Evolutionary conservation across 92 coral and sea anemone species (phyloP), one percentile per base, ranked within the genome.

Genomic region (Palythoa heliodiscus): DNA sequence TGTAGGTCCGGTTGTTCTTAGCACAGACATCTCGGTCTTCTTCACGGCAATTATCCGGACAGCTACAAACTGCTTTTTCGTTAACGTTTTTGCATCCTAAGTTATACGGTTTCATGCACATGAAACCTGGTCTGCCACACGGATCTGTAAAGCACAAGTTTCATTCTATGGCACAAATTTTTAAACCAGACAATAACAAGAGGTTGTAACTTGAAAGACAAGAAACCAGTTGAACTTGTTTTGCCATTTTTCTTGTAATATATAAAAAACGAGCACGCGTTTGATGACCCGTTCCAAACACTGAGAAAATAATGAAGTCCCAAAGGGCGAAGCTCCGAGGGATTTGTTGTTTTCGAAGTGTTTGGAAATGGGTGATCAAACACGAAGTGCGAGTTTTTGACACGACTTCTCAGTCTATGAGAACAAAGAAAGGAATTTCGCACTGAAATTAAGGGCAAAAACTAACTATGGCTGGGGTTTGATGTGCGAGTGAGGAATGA

Each of bases 41-140:
- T 64, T 78, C 71, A 22, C 19, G 73, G 39, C 84, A 79, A 14
- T 79, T 79, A 55, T 79, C 60, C 12, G 84, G 84, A 66, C 84
- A 79, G n/a, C 15, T 43, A 17, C 84, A 79, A 12, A 61, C 58
- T 11, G 73, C 73, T 64, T 79, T 43, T 11, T 64, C 71, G 35
- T 60, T 20, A 38, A 60, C 52, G 53, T 63, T 78, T 78, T 60
- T n/a, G 39, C 70, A 58, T 78, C 71, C 71, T 13, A 60, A 8
- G 53, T 63, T 58, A 71, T 76, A 76, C n/a, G 81, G 81, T 5
- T 13, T 24, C 66, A 52, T 14, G 19, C 81, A 76, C 81, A 76
- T 55, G 63, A 76, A 76, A 15, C 48, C 81, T 17, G 81, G 81
- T 76, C 63, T 76, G 67, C 81, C 38, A 7, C 81, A 76, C 14